Evolutionary conservation across 2,888 invertebrate species (phyloP), one percentile per base, ranked within the genome.

Genomic region (Seira sanloemensis): DNA sequence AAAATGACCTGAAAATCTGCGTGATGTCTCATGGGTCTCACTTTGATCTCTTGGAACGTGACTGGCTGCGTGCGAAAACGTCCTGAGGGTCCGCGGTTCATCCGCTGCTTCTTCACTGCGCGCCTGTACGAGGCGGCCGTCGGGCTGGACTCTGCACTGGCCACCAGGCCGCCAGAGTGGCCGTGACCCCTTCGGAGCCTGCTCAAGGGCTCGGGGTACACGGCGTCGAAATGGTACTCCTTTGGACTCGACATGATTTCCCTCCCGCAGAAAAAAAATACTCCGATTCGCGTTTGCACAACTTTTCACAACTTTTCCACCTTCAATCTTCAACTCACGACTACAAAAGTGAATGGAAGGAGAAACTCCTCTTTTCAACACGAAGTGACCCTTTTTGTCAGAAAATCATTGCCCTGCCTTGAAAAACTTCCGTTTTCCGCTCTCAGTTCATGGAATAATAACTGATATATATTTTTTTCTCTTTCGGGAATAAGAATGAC

Each of bases 21-120:
- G 23, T 5, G 21, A 21, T 21, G 7, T 67, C 23, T 67, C 16
- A 46, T 26, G n/a, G n/a, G n/a, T n/a, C n/a, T n/a, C 78, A 94
- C 94, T 92, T 94, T 93, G 88, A 95, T 95, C 92, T 95, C 95
- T 58, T 95, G 94, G 91, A 95, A 95, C 66, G 95, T 95, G 87
- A 95, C 94, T 0, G 95, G 95, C 90, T 94, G 94, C 46, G 95
- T 95, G 89, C 89, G 86, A 77, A 89, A 89, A 23, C 89, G 84
- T 4, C 86, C 86, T 46, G 85, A 74, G 58, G 91, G 86, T 58
- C 91, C 88, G 91, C 92, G 85, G 87, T 92, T 90, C 65, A 92
- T 92, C 90, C 92, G 91, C 89, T 93, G 93, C 89, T 93, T 93
- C 78, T 93, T 92, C 88, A 91, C 93, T 88, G 92, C 93, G 66